phyloP scores from a whole-genome alignment of 1,140 invertebrate species.

The Bombus ignitus region DNA sequence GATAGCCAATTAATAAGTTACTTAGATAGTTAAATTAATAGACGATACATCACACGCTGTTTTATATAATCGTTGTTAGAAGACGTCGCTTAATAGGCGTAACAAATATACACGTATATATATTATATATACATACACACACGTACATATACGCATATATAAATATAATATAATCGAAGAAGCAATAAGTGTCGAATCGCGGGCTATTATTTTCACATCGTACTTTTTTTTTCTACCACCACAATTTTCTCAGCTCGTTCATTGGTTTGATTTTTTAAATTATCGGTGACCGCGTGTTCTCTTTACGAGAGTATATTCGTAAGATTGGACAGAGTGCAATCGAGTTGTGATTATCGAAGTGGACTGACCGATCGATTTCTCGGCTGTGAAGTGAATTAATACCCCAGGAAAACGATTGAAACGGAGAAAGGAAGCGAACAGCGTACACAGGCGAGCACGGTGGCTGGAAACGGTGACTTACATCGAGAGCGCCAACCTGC shows the following conservation, averaged over 20 bases:
- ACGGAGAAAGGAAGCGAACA: conserved; percentile 63
- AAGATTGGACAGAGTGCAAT: conserved; percentile 36
- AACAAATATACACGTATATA: not conserved
- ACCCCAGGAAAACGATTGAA: conserved; percentile 50
- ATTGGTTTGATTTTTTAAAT: not conserved
- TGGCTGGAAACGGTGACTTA: conserved; percentile 82
- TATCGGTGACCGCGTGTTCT: conserved; percentile 11
- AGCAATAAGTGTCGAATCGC: conserved; percentile 44
- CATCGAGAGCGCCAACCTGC: conserved; percentile 82
- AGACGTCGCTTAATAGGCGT: not conserved
- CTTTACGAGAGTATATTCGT: not conserved
- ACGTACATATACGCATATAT: not conserved
- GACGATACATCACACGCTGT: conserved; percentile 25
- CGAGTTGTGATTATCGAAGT: conserved; percentile 44
- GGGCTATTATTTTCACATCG: conserved; percentile 39
- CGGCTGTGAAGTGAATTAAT: conserved; percentile 59
- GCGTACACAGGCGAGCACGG: conserved; percentile 70
- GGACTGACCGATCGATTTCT: conserved; percentile 53
- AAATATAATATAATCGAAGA: conserved; percentile 5
- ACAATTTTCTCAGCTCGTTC: conserved; percentile 10
- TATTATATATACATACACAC: not conserved
- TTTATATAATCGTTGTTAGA: conserved; percentile 37
- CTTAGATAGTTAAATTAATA: conserved; percentile 73
- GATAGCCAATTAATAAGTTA: conserved; percentile 76
- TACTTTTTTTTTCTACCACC: not conserved